Evolutionary conservation across 2,797 vertebrate genomes (phyloP).

Genomic region (Morus bassanus): DNA sequence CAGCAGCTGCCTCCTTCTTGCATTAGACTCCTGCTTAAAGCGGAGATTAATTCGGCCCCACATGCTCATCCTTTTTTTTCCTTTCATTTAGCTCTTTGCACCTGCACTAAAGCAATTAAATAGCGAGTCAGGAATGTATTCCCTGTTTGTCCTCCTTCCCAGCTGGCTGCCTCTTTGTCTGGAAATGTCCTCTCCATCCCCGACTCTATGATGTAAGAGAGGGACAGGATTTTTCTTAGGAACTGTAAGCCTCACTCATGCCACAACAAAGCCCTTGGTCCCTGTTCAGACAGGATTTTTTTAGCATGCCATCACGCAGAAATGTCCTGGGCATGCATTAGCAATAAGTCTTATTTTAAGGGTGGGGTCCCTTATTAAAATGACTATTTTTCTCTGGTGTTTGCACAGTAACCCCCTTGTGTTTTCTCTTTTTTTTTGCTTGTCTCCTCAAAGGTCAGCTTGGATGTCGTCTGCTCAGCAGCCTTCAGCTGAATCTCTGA

Average conservation of each 20-base stretch:
- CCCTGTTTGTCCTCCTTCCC: not conserved
- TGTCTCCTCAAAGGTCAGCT: constrained; percentile 43
- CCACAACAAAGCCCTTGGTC: constrained; percentile 38
- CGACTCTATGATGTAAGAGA: not conserved
- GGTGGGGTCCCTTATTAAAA: constrained; percentile 41
- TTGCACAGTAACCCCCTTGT: constrained; percentile 54
- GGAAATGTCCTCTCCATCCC: constrained; percentile 31
- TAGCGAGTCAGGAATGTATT: constrained; percentile 30
- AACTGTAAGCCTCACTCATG: not conserved
- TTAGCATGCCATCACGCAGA: constrained; percentile 31
- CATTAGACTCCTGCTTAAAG: not conserved
- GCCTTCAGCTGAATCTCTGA: not conserved
- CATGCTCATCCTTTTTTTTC: not conserved
- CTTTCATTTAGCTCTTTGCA: constrained; percentile 14
- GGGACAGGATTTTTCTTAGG: constrained; percentile 22
- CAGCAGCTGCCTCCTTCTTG: not conserved
- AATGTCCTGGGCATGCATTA: constrained; percentile 41
- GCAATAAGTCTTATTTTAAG: constrained; percentile 33
- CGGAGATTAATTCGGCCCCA: not conserved
- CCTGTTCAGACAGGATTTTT: constrained; percentile 36
- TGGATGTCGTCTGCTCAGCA: constrained; percentile 52
- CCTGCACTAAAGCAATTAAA: constrained; percentile 21
- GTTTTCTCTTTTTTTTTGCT: not conserved
- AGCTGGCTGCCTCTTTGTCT: not conserved
- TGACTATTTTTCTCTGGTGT: not conserved